Evolutionary conservation across 2,888 invertebrate species (phyloP), one percentile per base, ranked within the genome.

Genomic region (Beris morrisii): DNA sequence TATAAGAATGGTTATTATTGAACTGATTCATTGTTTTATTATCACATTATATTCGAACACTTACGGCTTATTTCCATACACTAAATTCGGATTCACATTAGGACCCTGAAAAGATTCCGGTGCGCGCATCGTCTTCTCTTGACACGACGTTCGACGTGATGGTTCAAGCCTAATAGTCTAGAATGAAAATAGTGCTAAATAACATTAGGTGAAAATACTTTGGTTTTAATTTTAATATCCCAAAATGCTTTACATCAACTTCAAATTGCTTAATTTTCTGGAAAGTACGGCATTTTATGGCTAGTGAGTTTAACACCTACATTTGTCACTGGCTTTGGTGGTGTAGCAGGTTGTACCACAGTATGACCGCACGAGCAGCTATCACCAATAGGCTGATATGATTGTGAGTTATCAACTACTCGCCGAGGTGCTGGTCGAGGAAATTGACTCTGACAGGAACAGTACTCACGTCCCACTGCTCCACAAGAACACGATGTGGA

Each of bases 301-400:
- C 43, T 56, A 32, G 12, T 2, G n/a, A 53, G 11, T 4, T 53
- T 30, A 56, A 56, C 38, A 38, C 56, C 56, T 56, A 76, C 32
- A 69, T 13, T 57, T 22, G 12, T 4, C 15, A 30, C 54, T 69
- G 71, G 67, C 43, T 65, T 71, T 4, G 78, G 76, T 15, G 76
- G 67, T 56, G 75, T 72, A 1, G 79, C 78, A 38, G 83, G 81
- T 65, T 79, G 77, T 43, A 82, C 78, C 13, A 78, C 68, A 22
- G 76, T 72, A 64, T 79, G 78, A 31, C 74, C 77, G 70, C 80
- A 80, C 73, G 74, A 78, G 67, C 81, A 81, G 4, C 72, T 76
- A 64, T 80, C 79, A 3, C 78, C 79, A 38, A 79, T 76, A 4
- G 80, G 76, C 12, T 12, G 13, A 56, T 11, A 38, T 7, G 15